phyloP scores from a whole-genome alignment of 1,140 invertebrate species.

The Hyles vespertilio region DNA sequence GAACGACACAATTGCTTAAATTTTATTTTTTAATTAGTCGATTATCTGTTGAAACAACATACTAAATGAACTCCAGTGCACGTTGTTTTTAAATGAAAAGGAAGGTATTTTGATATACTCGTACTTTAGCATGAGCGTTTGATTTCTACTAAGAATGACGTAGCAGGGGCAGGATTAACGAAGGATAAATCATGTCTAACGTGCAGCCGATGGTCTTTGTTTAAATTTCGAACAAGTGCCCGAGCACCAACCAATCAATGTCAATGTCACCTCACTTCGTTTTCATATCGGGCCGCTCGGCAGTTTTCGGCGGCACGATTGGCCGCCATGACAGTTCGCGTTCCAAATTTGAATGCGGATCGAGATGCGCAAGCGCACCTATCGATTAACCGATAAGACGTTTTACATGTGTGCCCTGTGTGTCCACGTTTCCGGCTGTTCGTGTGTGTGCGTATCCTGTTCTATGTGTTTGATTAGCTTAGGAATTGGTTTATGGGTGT shows the following conservation, averaged over 20 bases:
- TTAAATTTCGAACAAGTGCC: slow-evolving; percentile 30
- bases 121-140: no score
- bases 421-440: slow-evolving; percentile 48
- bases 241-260: slow-evolving; percentile 45
- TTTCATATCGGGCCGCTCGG: slow-evolving; percentile 31
- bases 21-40: no score
- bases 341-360: slow-evolving; percentile 70
- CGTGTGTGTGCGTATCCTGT: slow-evolving; percentile 21
- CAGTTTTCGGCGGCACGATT: slow-evolving; percentile 43
- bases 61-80: no score
- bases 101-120: no score
- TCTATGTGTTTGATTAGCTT: not conserved
- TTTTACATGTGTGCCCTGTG: slow-evolving; percentile 32
- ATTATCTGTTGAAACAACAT: no score
- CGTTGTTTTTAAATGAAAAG: no score
- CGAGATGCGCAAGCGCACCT: slow-evolving; percentile 61
- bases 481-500: no score
- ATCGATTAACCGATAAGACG: slow-evolving; percentile 63
- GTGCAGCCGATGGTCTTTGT: slow-evolving; percentile 8
- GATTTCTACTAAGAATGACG: no score
- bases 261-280: slow-evolving; percentile 48
- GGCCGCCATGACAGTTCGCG: slow-evolving; percentile 59
- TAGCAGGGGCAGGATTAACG: no score
- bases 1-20: no score
- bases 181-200: no score